phyloP scores from a whole-genome alignment of 2,888 invertebrate species.

The Phaedon cochleariae region DNA sequence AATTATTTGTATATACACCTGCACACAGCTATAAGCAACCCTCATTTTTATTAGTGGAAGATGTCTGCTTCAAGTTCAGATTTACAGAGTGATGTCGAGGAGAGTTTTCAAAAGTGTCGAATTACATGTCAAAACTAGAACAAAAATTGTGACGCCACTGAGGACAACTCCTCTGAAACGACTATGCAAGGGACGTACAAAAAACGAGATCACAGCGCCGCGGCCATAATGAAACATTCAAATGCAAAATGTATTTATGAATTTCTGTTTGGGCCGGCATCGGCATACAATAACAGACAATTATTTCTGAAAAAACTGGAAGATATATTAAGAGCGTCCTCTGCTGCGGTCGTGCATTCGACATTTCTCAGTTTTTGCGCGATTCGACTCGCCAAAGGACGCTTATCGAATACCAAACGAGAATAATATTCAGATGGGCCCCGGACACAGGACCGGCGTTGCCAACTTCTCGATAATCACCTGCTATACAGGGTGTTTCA shows the following conservation, averaged over 20 bases:
- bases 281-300: constrained; percentile 37
- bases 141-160: not conserved
- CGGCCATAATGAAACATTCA: constrained; percentile 33
- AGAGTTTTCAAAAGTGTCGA: too few relatives aligned
- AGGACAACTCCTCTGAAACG: not conserved
- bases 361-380: constrained; percentile 47
- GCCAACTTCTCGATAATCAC: not conserved
- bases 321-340: constrained; percentile 38
- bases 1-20: too few relatives aligned
- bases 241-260: constrained; percentile 38
- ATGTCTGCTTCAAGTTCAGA: too few relatives aligned
- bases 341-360: constrained; percentile 33
- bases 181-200: constrained; percentile 6
- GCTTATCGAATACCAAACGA: constrained; percentile 45
- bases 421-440: constrained; percentile 50
- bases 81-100: too few relatives aligned
- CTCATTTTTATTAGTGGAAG: too few relatives aligned
- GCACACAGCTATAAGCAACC: too few relatives aligned
- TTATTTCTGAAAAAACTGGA: constrained; percentile 37
- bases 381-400: constrained; percentile 40
- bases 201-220: constrained; percentile 25
- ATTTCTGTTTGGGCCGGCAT: constrained; percentile 25
- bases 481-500: too few relatives aligned
- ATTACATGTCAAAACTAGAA: too few relatives aligned
- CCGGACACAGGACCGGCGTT: constrained; percentile 24